Evolutionary conservation across 2,113 vertebrate species (phyloP).

Genomic region (Dasyurus viverrinus): DNA sequence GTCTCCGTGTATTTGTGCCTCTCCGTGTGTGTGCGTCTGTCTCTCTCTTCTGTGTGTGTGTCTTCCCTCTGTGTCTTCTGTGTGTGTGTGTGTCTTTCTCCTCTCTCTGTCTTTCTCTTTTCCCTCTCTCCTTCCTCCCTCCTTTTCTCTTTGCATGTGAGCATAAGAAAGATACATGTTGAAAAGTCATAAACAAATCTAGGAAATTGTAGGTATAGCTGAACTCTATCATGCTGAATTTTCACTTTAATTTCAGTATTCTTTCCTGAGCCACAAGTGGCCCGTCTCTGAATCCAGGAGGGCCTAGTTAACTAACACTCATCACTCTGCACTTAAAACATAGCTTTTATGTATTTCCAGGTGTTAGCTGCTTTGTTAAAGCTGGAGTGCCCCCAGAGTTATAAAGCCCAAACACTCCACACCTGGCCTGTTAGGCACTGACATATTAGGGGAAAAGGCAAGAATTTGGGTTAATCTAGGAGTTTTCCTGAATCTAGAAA

Average conservation of each 20-base stretch:
- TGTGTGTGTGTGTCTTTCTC: too few relatives aligned
- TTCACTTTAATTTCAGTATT: conserved; percentile 52
- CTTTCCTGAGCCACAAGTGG: conserved; percentile 62
- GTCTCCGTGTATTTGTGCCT: too few relatives aligned
- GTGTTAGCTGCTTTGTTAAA: conserved; percentile 76
- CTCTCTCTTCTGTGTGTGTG: too few relatives aligned
- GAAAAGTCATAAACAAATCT: conserved; percentile 37
- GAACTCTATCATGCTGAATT: conserved; percentile 64
- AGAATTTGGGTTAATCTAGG: conserved; percentile 33
- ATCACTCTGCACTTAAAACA: conserved; percentile 61
- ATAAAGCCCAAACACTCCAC: conserved; percentile 67
- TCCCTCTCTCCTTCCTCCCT: too few relatives aligned
- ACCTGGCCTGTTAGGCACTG: conserved; percentile 61
- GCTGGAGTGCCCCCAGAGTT: conserved; percentile 62
- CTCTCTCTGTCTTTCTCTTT: too few relatives aligned
- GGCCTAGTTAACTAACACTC: conserved; percentile 70
- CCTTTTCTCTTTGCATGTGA: background rate
- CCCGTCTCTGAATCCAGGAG: conserved; percentile 59
- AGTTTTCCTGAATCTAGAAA: conserved; percentile 41
- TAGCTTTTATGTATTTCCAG: conserved; percentile 78
- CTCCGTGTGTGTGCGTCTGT: too few relatives aligned
- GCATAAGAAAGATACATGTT: conserved; percentile 35
- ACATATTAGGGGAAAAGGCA: conserved; percentile 44
- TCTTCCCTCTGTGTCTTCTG: too few relatives aligned
- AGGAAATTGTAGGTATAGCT: conserved; percentile 70